These are phyloP conservation scores for Chromis chromis DNA, from an alignment of 2,797 vertebrate genomes.

Conservation along the genomic window DNA sequence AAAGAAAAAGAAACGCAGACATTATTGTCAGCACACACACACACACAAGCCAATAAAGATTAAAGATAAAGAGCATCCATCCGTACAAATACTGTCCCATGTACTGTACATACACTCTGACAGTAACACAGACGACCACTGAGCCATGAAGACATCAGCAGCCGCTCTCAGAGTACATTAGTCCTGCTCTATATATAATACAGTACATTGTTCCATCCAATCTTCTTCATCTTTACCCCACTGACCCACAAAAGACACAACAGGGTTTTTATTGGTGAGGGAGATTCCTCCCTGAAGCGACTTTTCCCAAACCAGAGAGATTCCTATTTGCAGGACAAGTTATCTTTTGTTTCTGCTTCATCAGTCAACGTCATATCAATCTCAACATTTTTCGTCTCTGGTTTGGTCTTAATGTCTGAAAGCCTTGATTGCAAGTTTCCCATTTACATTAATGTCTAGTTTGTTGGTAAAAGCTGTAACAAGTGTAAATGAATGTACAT, in stretches of 20 bases:
- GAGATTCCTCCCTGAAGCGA: constrained; percentile 48
- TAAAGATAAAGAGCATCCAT: constrained; percentile 1
- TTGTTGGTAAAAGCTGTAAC: constrained; percentile 25
- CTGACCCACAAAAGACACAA: constrained; percentile 69
- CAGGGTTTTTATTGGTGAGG: constrained; percentile 28
- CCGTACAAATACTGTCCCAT: constrained; percentile 4
- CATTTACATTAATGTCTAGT: too few relatives aligned
- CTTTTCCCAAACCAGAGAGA: constrained; percentile 20
- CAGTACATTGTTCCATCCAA: constrained; percentile 58
- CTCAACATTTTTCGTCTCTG: too few relatives aligned
- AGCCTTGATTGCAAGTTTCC: too few relatives aligned
- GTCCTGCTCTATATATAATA: constrained; percentile 70
- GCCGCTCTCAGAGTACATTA: constrained; percentile 65
- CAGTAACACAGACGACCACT: constrained; percentile 28
- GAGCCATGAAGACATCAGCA: constrained; percentile 46
- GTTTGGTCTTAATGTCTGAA: too few relatives aligned
- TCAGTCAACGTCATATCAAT: too few relatives aligned
- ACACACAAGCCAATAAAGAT: constrained; percentile 7
- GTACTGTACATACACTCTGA: constrained; percentile 16
- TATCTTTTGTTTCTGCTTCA: neutral
- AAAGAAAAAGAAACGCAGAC: constrained; percentile 27
- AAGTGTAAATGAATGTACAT: neutral
- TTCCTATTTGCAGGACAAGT: neutral
- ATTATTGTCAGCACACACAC: constrained; percentile 3
- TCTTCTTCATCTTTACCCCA: constrained; percentile 66